These are phyloP conservation scores for Brachypteracias leptosomus DNA, from an alignment of 2,113 vertebrate species.

Conservation along the genomic window DNA sequence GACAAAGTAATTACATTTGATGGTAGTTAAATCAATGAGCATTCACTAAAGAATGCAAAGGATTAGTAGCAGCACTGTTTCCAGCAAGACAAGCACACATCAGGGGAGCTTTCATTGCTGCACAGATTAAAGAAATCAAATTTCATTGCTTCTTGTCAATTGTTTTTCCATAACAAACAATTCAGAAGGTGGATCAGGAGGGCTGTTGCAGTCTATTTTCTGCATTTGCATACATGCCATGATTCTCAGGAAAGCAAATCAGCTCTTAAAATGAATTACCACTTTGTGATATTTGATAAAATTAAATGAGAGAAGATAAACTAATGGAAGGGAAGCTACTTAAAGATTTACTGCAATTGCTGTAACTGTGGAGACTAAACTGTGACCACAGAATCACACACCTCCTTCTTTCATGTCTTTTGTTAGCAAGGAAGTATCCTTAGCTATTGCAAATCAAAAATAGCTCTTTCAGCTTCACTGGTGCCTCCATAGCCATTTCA, in stretches of 20 bases:
- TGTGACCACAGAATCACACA: not conserved
- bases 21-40: slow-evolving; percentile 32
- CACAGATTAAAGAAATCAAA: slow-evolving; percentile 20
- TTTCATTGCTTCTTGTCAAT: slow-evolving; percentile 25
- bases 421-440: not conserved
- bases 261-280: not conserved
- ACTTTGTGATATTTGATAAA: not conserved
- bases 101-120: slow-evolving; percentile 23
- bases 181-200: not conserved
- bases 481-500: not conserved
- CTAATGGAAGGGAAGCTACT: not conserved
- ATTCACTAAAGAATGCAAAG: slow-evolving; percentile 30
- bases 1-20: slow-evolving; percentile 22
- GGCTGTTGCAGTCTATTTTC: not conserved
- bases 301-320: not conserved
- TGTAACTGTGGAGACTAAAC: not conserved
- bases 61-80: slow-evolving; percentile 33
- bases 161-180: slow-evolving; percentile 23
- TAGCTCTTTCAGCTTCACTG: not conserved
- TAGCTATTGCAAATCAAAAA: not conserved
- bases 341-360: not conserved
- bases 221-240: not conserved
- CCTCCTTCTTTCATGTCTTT: not conserved
- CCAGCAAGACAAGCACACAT: slow-evolving; percentile 33
- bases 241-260: not conserved